Percentiles rank a stretch among this genome's conserved stretches.
Conservation (phyloP, 1,140 invertebrate species). For the Steinernema khuongi region DNA sequence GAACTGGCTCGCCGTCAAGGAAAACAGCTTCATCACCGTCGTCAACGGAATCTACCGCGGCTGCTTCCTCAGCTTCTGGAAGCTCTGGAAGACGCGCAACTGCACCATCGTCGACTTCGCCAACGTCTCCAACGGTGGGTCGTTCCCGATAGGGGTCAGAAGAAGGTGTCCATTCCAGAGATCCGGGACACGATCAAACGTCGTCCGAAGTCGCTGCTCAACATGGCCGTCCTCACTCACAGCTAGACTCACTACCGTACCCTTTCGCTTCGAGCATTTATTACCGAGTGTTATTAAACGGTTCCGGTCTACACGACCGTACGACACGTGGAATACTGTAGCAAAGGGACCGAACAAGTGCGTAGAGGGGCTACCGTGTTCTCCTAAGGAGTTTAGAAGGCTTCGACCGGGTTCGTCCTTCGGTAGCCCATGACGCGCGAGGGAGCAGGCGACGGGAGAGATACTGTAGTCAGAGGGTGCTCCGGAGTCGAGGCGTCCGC, state of each 20-base stretch:
- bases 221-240: slow-evolving; percentile 16
- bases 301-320: slow-evolving; percentile 5
- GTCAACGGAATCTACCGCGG: slow-evolving; percentile 22
- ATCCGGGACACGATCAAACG: slow-evolving; percentile 19
- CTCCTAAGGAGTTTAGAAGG: too few relatives aligned
- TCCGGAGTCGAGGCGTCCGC: background rate
- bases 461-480: background rate
- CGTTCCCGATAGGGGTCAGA: too few relatives aligned
- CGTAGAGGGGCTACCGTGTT: background rate
- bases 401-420: too few relatives aligned
- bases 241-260: background rate
- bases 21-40: slow-evolving; percentile 17
- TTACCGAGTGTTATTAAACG: background rate
- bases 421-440: background rate
- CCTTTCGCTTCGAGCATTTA: background rate
- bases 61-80: slow-evolving; percentile 13
- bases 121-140: background rate
- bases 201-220: slow-evolving; percentile 16
- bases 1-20: slow-evolving; percentile 13
- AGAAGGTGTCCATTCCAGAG: background rate
- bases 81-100: slow-evolving; percentile 2
- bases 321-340: background rate
- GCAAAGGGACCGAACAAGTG: background rate
- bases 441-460: background rate
- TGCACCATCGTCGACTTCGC: slow-evolving; percentile 18